Evolutionary conservation across 2,797 vertebrate species (phyloP), one percentile per base, ranked within the genome.

Genomic region (Caiman crocodilus): DNA sequence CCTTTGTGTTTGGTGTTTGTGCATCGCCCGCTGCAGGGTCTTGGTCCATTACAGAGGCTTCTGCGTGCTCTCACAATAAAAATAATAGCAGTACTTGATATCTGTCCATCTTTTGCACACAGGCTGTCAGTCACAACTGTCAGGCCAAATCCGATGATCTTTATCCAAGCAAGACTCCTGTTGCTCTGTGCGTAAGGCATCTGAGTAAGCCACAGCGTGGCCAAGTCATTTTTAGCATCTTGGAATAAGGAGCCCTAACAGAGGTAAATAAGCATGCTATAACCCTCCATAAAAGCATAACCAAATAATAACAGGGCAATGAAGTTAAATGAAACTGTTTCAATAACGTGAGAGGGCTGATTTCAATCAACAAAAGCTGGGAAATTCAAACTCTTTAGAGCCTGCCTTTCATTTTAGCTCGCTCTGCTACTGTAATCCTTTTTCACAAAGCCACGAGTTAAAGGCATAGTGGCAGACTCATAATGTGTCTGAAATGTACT

Each of bases 261-360:
- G 82, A 32, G 85, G 87, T 80, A 84, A 92, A 78, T 78, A 92
- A 87, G 56, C 64, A 55, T 80, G 75, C 17, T 6, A 78, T 80
- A 92, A 85, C 89, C 86, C 60, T 80, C 76, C 78, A 80, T 80
- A 79, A 96, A 94, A 87, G 42, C 92, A 74, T 76, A 94, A 94
- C 93, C 82, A 85, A 94, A 93, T 93, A 84, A 76, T 58, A 91
- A 65, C 0, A 1, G 76, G 76, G 35, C 94, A 94, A 95, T 65
- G 87, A 94, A 92, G 94, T 94, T 94, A 90, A 93, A 90, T 86
- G 89, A 87, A 96, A 94, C 80, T 90, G 80, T 96, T 94, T 92
- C 90, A 87, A 74, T 94, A 84, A 55, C 2, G 64, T 89, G 91
- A 25, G 0, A 25, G 92, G 61, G 58, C 89, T 90, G 86, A 80